Base-by-base conservation (phyloP, 2,113 vertebrate genomes). In the Arvicanthis niloticus region DNA sequence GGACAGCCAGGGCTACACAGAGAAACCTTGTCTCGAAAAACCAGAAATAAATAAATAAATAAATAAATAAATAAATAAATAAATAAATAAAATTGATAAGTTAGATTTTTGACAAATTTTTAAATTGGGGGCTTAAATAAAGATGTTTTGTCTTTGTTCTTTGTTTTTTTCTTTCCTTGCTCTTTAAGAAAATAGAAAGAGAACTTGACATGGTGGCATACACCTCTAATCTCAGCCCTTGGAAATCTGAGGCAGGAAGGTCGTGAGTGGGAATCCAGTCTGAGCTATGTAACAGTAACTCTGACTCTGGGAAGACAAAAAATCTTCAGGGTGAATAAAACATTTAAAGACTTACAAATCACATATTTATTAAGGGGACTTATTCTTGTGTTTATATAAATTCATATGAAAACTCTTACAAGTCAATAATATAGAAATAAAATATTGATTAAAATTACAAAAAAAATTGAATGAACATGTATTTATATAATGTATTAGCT, bases 351-450 rank as follows among this genome's bases (percentile, higher is more conserved):
- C 73, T 94, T 91, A 21, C 9, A 75, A 75, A 78, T 62, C 24
- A 58, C 29, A 5, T 42, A 94, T 73, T 16, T 97, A 31, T 82
- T 48, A 91, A 89, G 37, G 7, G 5, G 22, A 73, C 10, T 53
- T 86, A 10, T 70, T 76, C 48, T 26, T 26, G 45, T 42, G 24
- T 58, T 58, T 56, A 58, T 26, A 42, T 9, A 22, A 82, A 45
- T 75, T 72, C 5, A 76, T 77, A 75, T 84, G 88, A 80, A 85
- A 94, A 80, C 8, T 42, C 42, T 90, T 37, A 72, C 0, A 88
- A 72, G 37, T 93, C 68, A 96, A 56, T 89, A 96, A n/a, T 90
- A 97, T 34, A 89, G 87, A 94, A 42, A 48, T 58, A 11, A 68
- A 73, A 88, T 58, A 2, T 13, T 65, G 53, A 72, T 87, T 37